These are phyloP conservation scores for Dicentrarchus labrax DNA, from an alignment of 2,113 vertebrate genomes.

Conservation along the genomic window DNA sequence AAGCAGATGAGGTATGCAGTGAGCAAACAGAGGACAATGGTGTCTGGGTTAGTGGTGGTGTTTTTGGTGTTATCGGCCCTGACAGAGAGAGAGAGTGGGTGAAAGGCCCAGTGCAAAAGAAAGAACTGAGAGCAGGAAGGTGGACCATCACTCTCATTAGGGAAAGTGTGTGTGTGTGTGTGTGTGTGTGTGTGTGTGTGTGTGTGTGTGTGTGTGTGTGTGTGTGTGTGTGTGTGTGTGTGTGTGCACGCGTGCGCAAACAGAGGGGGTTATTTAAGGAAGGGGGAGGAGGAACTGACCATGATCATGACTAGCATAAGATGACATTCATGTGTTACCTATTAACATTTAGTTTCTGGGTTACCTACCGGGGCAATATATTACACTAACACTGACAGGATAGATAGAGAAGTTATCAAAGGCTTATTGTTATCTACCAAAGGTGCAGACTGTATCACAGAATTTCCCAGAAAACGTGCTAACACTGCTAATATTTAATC, in stretches of 20 bases:
- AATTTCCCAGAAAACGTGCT: conserved; percentile 16
- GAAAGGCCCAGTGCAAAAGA: conserved; percentile 47
- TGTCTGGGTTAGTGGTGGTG: conserved; percentile 67
- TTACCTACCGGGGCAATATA: conserved; percentile 40
- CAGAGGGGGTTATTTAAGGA: conserved; percentile 59
- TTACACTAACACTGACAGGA: conserved; percentile 34
- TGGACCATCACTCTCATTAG: conserved; percentile 57
- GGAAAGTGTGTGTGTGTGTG: conserved; percentile 7
- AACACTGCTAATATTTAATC: conserved; percentile 39
- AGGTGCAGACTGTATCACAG: not conserved
- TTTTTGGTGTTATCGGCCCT: conserved; percentile 68
- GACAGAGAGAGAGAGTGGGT: conserved; percentile 55
- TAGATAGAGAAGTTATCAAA: conserved; percentile 27
- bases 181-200: conserved; percentile 21
- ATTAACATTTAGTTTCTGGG: conserved; percentile 70
- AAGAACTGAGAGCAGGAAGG: conserved; percentile 26
- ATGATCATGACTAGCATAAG: conserved; percentile 58
- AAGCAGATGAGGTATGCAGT: conserved; percentile 72
- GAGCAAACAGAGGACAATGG: conserved; percentile 81
- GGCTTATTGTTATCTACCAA: conserved; percentile 32
- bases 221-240: conserved; percentile 23
- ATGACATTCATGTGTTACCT: conserved; percentile 71
- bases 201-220: conserved; percentile 24
- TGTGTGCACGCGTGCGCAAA: conserved; percentile 31
- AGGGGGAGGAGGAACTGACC: conserved; percentile 22